Percentiles rank a stretch among this genome's conserved stretches.
phyloP scores from a whole-genome alignment of 2,113 vertebrate genomes.

The Leucopsar rothschildi region DNA sequence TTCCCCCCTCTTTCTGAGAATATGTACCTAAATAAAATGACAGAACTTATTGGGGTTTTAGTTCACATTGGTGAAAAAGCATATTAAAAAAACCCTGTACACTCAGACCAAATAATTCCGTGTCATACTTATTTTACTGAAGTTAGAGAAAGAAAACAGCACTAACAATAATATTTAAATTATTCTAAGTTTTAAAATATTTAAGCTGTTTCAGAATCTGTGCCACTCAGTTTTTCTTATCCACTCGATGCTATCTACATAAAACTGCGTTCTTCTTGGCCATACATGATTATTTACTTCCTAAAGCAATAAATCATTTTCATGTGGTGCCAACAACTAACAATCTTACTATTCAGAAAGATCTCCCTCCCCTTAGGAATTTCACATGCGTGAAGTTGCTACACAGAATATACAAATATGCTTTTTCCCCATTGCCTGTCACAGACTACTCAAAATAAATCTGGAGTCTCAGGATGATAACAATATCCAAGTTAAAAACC shows the following conservation, averaged over 20 bases:
- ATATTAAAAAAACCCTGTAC: background rate
- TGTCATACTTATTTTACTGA: background rate
- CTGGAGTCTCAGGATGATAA: background rate
- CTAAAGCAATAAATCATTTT: conserved; percentile 8
- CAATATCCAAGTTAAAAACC: background rate
- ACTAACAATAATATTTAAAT: background rate
- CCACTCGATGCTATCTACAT: background rate
- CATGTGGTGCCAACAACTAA: background rate
- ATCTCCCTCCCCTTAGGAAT: background rate
- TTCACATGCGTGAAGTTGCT: background rate
- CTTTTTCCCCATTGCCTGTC: background rate
- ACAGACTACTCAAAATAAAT: background rate
- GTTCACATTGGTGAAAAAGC: background rate
- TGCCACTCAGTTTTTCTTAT: background rate
- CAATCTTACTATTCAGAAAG: background rate
- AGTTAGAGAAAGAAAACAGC: background rate
- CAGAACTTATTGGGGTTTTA: background rate
- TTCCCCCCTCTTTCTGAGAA: background rate
- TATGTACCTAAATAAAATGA: background rate
- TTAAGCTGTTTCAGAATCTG: background rate
- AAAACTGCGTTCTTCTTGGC: background rate
- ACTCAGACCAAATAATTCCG: background rate
- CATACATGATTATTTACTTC: background rate
- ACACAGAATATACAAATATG: background rate
- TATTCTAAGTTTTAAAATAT: background rate